Evolutionary conservation across 2,113 vertebrate genomes (phyloP).

Genomic region (Chaenogobius annularis): DNA sequence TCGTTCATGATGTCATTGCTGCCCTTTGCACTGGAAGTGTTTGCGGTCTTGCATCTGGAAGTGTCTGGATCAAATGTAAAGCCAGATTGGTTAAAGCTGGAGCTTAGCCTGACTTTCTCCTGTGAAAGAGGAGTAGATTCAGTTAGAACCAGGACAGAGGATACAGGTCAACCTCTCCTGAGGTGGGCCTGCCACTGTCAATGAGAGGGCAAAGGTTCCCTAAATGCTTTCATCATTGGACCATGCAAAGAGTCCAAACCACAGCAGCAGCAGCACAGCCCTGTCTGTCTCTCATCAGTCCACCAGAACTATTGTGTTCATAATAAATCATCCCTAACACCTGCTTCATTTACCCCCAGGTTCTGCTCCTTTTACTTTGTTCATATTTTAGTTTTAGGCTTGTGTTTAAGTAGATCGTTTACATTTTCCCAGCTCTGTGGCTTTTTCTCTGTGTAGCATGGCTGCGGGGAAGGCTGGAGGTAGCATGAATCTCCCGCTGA

Average conservation of each 20-base stretch:
- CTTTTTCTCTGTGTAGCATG: slow-evolving; percentile 42
- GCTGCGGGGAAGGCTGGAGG: slow-evolving; percentile 43
- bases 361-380: background rate
- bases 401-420: slow-evolving; percentile 43
- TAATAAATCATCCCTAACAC: slow-evolving; percentile 34
- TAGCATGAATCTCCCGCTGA: slow-evolving; percentile 53
- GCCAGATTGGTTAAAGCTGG: slow-evolving; percentile 58
- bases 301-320: slow-evolving; percentile 45
- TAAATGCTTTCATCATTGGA: slow-evolving; percentile 37
- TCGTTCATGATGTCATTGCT: slow-evolving; percentile 69
- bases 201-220: slow-evolving; percentile 32
- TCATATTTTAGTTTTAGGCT: slow-evolving; percentile 23
- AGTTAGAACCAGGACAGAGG: slow-evolving; percentile 47
- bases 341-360: slow-evolving; percentile 24
- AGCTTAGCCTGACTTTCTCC: slow-evolving; percentile 50
- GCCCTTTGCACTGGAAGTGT: slow-evolving; percentile 40
- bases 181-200: slow-evolving; percentile 31
- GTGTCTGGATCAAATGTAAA: slow-evolving; percentile 48
- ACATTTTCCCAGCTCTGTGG: slow-evolving; percentile 44
- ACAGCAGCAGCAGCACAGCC: slow-evolving; percentile 29
- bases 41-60: slow-evolving; percentile 50
- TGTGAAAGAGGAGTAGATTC: slow-evolving; percentile 43
- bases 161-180: slow-evolving; percentile 29
- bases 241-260: slow-evolving; percentile 31
- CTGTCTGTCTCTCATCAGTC: slow-evolving; percentile 22